Conservation (phyloP, 1,140 invertebrate species). For the Heterodera carotae region DNA sequence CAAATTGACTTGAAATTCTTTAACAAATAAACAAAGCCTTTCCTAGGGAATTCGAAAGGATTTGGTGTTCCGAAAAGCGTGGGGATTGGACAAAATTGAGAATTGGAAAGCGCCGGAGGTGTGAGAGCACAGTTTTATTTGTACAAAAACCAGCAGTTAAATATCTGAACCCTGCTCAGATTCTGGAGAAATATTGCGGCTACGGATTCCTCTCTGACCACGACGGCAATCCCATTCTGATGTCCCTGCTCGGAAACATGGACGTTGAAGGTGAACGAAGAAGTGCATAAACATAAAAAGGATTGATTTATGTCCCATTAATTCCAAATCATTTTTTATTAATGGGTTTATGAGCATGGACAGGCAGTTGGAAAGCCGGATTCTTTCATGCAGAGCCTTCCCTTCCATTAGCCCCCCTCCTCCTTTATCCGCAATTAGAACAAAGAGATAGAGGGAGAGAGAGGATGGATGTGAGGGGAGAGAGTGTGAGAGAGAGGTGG, state of each 20-base stretch:
- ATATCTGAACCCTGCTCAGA: slow-evolving; percentile 36
- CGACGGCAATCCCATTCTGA: slow-evolving; percentile 64
- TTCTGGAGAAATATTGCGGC: slow-evolving; percentile 65
- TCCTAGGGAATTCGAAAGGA: slow-evolving; percentile 57
- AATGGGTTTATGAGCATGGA: too few relatives aligned
- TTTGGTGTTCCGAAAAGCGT: slow-evolving; percentile 60
- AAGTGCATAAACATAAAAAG: too few relatives aligned
- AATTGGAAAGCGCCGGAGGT: slow-evolving; percentile 63
- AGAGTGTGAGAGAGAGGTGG: too few relatives aligned
- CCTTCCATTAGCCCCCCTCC: too few relatives aligned
- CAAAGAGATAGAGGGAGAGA: background rate
- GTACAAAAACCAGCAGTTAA: too few relatives aligned
- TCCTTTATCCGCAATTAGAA: background rate
- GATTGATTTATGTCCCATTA: background rate
- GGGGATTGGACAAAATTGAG: slow-evolving; percentile 61
- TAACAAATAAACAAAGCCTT: background rate
- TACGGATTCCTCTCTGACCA: slow-evolving; percentile 63
- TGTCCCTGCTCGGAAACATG: slow-evolving; percentile 65
- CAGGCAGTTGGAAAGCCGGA: background rate
- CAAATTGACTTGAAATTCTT: background rate
- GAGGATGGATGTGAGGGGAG: background rate
- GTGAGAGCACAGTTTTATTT: too few relatives aligned
- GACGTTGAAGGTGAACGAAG: slow-evolving; percentile 58
- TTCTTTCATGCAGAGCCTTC: too few relatives aligned
- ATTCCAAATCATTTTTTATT: too few relatives aligned